A percentile compares a stretch with the other conserved stretches of the same genome.
These are phyloP conservation scores for Prinia subflava DNA, from an alignment of 2,113 vertebrate genomes.

Conservation along the genomic window DNA sequence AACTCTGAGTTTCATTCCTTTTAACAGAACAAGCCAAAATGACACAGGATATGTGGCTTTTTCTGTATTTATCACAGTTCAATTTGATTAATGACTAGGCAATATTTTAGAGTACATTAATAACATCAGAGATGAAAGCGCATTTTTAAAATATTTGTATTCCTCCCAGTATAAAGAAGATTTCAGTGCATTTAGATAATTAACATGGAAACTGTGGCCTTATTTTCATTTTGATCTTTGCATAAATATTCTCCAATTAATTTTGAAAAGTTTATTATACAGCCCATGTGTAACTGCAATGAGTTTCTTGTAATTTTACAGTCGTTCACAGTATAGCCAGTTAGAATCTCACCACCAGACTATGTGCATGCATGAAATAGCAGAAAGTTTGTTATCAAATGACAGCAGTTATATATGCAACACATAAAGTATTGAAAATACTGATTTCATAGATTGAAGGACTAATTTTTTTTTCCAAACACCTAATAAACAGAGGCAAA, in stretches of 20 bases:
- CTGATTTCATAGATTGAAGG: neutral
- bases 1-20: neutral
- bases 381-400: neutral
- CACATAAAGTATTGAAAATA: neutral
- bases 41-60: neutral
- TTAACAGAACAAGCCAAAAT: neutral
- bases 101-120: conserved; percentile 50
- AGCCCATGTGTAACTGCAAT: neutral
- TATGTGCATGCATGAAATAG: neutral
- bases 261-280: neutral
- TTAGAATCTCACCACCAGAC: neutral
- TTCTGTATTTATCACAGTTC: conserved; percentile 37
- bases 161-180: conserved; percentile 46
- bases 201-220: conserved; percentile 23
- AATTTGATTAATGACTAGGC: conserved; percentile 58
- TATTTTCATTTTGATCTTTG: conserved; percentile 43
- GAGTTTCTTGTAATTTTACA: neutral
- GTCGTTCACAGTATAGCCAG: neutral
- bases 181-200: conserved; percentile 65
- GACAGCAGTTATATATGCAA: neutral
- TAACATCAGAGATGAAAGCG: conserved; percentile 26
- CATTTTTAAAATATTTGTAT: conserved; percentile 26
- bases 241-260: conserved; percentile 22
- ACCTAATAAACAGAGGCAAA: neutral
- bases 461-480: neutral